Evolutionary conservation across 2,797 vertebrate genomes (phyloP), one percentile per base, ranked within the genome.

Genomic region (Toxotes lorentzi): DNA sequence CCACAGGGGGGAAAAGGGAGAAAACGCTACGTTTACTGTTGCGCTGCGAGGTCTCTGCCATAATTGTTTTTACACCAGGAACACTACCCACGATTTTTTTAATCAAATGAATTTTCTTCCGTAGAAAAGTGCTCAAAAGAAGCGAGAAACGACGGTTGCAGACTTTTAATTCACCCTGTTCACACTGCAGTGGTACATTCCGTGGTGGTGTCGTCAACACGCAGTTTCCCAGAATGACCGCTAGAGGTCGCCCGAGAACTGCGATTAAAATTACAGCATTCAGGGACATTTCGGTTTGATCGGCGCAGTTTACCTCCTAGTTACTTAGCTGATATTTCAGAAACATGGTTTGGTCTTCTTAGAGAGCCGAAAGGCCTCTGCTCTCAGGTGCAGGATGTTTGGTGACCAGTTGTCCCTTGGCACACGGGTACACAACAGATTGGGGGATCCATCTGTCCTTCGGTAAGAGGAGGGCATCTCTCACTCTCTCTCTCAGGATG

Each of bases 361-460:
- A 47, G 19, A 72, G 30, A 69, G 54, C 24, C 43, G 38, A 53
- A 38, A 38, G 68, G 70, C 67, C 63, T 72, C 51, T 61, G 57
- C 77, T 80, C 78, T 87, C 75, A 85, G 83, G 82, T 87, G 76
- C 78, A 73, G 76, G 51, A 70, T 77, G 83, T 86, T 84, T 75
- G 80, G 81, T 84, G 85, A 80, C 67, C 76, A 73, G 70, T 85
- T 78, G 77, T 86, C 79, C 65, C 79, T 86, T 91, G 89, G 90
- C 91, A 88, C 78, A 45, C 56, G 64, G 65, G 60, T 74, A 63
- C 80, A 50, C 47, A 77, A 86, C 91, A 92, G 90, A 88, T 89
- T 82, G 91, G 86, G 68, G 65, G 41, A 85, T 88, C 90, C 92
- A 91, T 92, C 91, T 93, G 92, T 89, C 85, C 83, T 83, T 80